A percentile compares a stretch with the other conserved stretches of the same genome.
These are phyloP conservation scores for Gallinago undulata DNA, from an alignment of 2,113 vertebrate genomes.

Conservation along the genomic window DNA sequence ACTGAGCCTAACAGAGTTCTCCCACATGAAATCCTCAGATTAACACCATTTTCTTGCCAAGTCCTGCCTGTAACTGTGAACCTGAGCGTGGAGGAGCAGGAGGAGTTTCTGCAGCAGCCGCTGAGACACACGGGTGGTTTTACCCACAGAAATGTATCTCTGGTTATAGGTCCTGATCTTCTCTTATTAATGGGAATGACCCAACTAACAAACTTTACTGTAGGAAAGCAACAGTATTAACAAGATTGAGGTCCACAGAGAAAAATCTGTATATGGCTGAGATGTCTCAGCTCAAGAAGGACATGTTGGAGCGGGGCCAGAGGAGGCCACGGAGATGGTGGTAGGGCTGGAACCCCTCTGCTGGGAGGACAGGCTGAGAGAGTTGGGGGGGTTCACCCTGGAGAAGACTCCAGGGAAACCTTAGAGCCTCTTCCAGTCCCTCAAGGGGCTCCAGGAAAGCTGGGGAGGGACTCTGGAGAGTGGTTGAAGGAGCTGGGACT, in stretches of 20 bases:
- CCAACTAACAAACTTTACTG: not conserved
- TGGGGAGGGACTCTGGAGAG: too few relatives aligned
- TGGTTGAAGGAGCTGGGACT: too few relatives aligned
- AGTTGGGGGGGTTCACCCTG: too few relatives aligned
- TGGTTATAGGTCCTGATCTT: rapidly evolving
- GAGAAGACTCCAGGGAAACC: too few relatives aligned
- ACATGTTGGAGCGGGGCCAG: too few relatives aligned
- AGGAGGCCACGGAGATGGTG: too few relatives aligned
- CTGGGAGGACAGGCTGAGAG: too few relatives aligned
- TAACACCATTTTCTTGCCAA: not conserved
- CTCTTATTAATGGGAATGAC: not conserved
- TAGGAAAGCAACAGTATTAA: not conserved
- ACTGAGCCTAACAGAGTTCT: not conserved
- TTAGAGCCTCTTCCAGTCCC: too few relatives aligned
- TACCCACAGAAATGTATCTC: not conserved
- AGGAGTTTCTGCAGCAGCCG: not conserved
- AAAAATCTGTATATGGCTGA: rapidly evolving
- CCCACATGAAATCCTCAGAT: not conserved
- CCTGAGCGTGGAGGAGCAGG: not conserved
- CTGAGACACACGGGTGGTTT: rapidly evolving
- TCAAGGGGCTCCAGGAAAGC: too few relatives aligned
- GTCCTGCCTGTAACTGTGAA: not conserved
- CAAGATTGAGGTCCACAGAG: not conserved
- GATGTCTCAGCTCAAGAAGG: not conserved
- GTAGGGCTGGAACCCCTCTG: too few relatives aligned